Evolutionary conservation across 2,113 vertebrate species (phyloP), one percentile per base, ranked within the genome.

Genomic region (Lucifuga dentata): DNA sequence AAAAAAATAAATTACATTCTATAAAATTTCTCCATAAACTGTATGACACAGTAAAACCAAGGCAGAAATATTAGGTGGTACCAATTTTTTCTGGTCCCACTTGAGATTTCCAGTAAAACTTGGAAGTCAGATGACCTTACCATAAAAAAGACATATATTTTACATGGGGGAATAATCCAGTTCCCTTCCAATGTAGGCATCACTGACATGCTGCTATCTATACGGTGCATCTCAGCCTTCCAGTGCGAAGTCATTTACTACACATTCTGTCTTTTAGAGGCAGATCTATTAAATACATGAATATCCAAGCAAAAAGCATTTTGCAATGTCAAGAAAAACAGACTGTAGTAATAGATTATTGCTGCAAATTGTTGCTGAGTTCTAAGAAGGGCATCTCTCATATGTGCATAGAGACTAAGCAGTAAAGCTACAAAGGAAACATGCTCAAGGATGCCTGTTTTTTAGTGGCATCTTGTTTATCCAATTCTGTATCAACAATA

Each of bases 361-460:
- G 36, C 55, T 56, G 69, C 41, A 69, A 73, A 68, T 56, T 75
- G 72, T 77, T 67, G 72, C 73, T 53, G 41, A 39, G 41, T 64
- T 78, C 55, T 50, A 26, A 49, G 48, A 41, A 26, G 58, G 53
- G 24, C 81, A 50, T 43, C 45, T 85, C 58, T 53, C 61, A 67
- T 81, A 66, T 72, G 46, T 70, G 65, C 59, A 65, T 58, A 55
- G 62, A 76, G 75, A 58, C 21, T 46, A 12, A 55, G 71, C 40
- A 75, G 50, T 32, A 26, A 33, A 53, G 63, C 61, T 63, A 57
- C 64, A 73, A 77, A 88, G 48, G 50, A 58, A 84, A 69, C 57
- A 64, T 71, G 78, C 56, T 85, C 85, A 90, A 90, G 89, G 88
- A 89, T 86, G 89, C 68, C 73, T 86, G 66, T 71, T 73, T 80